These are phyloP conservation scores for Morinoia aosen DNA, from an alignment of 2,888 invertebrate genomes.

Conservation along the genomic window DNA sequence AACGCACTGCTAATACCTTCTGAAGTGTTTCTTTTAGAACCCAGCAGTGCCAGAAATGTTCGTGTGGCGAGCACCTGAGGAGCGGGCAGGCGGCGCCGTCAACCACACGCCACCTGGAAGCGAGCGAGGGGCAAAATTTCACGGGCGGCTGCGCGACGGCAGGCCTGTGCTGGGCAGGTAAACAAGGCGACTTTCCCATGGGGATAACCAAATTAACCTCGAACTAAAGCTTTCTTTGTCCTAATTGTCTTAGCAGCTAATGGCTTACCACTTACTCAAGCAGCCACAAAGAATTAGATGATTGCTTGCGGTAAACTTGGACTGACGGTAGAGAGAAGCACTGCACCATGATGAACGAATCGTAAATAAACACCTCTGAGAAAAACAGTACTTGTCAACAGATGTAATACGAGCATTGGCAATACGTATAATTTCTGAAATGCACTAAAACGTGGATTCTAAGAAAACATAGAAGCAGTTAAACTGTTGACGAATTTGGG, in stretches of 20 bases:
- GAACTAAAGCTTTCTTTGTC: conserved; percentile 28
- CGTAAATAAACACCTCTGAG: neutral
- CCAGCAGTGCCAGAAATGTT: neutral
- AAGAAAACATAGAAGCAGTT: neutral
- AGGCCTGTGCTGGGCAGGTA: neutral
- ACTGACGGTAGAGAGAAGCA: neutral
- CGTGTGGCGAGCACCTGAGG: neutral
- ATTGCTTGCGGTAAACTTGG: neutral
- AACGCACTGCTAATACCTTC: neutral
- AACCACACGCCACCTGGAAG: neutral
- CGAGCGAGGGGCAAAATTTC: neutral
- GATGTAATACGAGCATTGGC: neutral
- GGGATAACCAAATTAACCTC: conserved; percentile 28
- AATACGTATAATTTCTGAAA: neutral
- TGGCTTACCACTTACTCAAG: conserved; percentile 33
- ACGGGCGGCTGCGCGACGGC: neutral
- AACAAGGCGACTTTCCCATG: conserved; percentile 28
- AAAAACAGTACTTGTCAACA: neutral
- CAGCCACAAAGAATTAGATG: neutral
- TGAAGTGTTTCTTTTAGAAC: neutral
- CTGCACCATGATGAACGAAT: neutral
- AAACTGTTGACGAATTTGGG: no score
- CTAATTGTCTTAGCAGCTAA: conserved; percentile 9
- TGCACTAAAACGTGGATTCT: neutral
- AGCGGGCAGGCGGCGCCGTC: neutral